Percentiles rank a stretch among this genome's conserved stretches.
phyloP scores from a whole-genome alignment of 2,888 invertebrate genomes.

The Cylloceria caligata region DNA sequence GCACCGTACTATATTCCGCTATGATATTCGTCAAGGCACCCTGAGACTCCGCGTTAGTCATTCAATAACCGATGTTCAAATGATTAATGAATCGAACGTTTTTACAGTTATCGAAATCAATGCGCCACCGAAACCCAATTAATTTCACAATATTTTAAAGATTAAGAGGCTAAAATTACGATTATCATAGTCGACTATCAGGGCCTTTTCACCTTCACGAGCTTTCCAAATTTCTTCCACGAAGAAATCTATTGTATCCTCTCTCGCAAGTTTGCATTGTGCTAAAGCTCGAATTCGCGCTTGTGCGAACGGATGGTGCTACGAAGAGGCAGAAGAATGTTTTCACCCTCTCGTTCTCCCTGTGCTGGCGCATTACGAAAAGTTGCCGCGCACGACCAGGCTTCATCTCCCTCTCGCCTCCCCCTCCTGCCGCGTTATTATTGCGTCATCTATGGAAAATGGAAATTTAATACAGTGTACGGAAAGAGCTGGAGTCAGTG shows the following conservation, averaged over 20 bases:
- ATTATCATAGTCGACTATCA: neutral
- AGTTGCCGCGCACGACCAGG: conserved; percentile 14
- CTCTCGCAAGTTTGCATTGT: conserved; percentile 63
- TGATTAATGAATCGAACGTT: neutral
- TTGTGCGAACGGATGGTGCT: conserved; percentile 19
- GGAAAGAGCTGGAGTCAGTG: conserved; percentile 55
- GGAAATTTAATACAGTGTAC: conserved; percentile 77
- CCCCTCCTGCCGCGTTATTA: conserved; percentile 71
- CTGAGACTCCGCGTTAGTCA: too few relatives aligned
- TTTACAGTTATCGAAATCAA: neutral
- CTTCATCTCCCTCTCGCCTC: conserved; percentile 38
- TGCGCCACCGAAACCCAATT: neutral
- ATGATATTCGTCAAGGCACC: too few relatives aligned
- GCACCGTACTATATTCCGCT: too few relatives aligned
- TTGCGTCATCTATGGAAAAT: conserved; percentile 74
- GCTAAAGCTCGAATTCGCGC: conserved; percentile 46
- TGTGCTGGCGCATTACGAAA: conserved; percentile 27
- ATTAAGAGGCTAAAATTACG: neutral
- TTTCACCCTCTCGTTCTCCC: conserved; percentile 45
- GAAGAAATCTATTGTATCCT: conserved; percentile 69
- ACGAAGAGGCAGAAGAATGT: conserved; percentile 49
- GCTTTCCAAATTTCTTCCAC: conserved; percentile 67
- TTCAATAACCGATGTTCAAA: neutral
- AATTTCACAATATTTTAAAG: neutral
- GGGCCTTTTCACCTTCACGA: conserved; percentile 19